These are phyloP conservation scores for Cryptocheilus praepositus DNA, from an alignment of 2,888 invertebrate species.

Conservation along the genomic window DNA sequence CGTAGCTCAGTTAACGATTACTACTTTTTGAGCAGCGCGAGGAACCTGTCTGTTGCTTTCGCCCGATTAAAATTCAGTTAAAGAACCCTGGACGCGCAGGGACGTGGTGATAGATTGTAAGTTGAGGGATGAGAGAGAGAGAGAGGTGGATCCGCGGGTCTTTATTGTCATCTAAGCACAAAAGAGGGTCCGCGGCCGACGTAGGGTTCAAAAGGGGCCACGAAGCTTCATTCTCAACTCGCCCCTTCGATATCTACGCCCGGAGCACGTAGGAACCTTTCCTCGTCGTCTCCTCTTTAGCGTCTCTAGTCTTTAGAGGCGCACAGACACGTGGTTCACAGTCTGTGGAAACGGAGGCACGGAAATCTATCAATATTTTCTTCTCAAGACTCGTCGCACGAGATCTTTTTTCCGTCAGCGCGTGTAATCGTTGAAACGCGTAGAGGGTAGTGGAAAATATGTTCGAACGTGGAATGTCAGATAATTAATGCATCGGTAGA, in stretches of 20 bases:
- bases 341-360: no score
- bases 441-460: no score
- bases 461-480: no score
- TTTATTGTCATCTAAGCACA: slow-evolving; percentile 6
- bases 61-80: slow-evolving; percentile 45
- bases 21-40: slow-evolving; percentile 25
- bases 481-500: no score
- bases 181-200: slow-evolving; percentile 24
- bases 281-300: no score
- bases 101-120: background rate
- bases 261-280: slow-evolving; percentile 14
- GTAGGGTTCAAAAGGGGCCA: slow-evolving; percentile 38
- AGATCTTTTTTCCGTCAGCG: no score
- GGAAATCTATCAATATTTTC: no score
- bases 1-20: slow-evolving; percentile 34
- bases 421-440: no score
- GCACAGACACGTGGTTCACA: no score
- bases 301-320: slow-evolving; percentile 4
- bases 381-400: no score
- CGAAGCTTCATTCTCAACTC: slow-evolving; percentile 28
- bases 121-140: background rate
- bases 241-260: slow-evolving; percentile 31
- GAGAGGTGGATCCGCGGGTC: background rate
- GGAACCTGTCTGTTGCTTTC: slow-evolving; percentile 26
- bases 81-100: slow-evolving; percentile 12